Percentiles rank a stretch among this genome's conserved stretches.
These are phyloP conservation scores for Oasisia sp. DNA, from an alignment of 2,888 invertebrate species.

Conservation along the genomic window DNA sequence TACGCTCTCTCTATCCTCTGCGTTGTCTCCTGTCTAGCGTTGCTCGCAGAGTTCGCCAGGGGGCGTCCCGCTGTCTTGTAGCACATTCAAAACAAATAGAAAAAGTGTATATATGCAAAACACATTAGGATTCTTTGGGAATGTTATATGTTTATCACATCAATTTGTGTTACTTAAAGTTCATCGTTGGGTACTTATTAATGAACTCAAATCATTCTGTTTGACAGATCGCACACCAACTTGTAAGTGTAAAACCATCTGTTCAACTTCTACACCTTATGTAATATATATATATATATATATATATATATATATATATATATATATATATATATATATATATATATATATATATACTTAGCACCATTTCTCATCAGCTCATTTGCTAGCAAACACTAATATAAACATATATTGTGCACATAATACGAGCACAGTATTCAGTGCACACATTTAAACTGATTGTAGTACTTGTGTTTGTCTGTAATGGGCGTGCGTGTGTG, in stretches of 20 bases:
- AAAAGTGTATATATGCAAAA: neutral
- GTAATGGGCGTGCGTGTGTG: too few species aligned
- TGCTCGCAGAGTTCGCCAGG: conserved; percentile 26
- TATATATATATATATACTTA: neutral
- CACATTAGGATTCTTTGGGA: neutral
- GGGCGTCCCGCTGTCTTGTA: neutral
- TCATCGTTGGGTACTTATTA: neutral
- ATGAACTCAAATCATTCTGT: neutral
- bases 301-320: conserved; percentile 19
- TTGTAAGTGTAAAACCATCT: neutral
- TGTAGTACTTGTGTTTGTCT: too few species aligned
- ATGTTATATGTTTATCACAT: neutral
- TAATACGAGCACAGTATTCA: too few species aligned
- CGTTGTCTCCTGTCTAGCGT: conserved; percentile 21
- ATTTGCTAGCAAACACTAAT: neutral
- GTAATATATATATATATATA: neutral
- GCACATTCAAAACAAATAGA: neutral
- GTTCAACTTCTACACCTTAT: neutral
- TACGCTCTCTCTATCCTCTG: conserved; percentile 33
- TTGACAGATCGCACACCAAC: too few species aligned
- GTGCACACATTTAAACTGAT: too few species aligned
- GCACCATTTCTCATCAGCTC: neutral
- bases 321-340: conserved; percentile 17
- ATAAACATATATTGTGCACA: neutral
- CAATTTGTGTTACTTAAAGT: neutral